Conservation (phyloP, 2,888 invertebrate genomes). For the Cosmia trapezina region DNA sequence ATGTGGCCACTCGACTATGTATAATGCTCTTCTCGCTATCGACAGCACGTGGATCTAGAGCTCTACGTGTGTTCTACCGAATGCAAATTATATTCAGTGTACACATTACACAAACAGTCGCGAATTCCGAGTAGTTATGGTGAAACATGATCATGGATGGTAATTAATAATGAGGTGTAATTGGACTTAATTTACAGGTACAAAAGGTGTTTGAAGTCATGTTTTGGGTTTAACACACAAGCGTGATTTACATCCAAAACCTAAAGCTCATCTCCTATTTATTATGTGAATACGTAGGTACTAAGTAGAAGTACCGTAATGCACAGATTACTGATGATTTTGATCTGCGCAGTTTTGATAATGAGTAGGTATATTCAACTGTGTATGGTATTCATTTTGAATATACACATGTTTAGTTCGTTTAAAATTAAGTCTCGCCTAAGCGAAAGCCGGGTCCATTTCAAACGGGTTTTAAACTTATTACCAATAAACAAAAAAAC, state of each 20-base stretch:
- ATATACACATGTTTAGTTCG: slow-evolving; percentile 5
- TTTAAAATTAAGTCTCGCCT: slow-evolving; percentile 17
- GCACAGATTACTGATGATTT: slow-evolving; percentile 1
- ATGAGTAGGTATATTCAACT: background rate
- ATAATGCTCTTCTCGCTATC: slow-evolving; percentile 78
- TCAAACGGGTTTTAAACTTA: slow-evolving; percentile 38
- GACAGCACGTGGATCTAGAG: slow-evolving; percentile 72
- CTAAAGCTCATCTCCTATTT: background rate
- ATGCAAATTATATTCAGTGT: slow-evolving; percentile 44
- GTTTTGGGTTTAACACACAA: background rate
- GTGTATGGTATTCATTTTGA: background rate
- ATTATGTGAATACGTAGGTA: background rate
- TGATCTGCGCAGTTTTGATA: background rate
- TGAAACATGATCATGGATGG: slow-evolving; percentile 22
- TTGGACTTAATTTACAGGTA: slow-evolving; percentile 8
- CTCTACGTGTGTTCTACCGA: slow-evolving; percentile 55
- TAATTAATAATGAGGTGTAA: slow-evolving; percentile 32
- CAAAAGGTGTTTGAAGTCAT: slow-evolving; percentile 15
- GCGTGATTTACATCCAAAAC: slow-evolving; percentile 3
- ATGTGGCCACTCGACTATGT: slow-evolving; percentile 67
- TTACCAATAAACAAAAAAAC: slow-evolving; percentile 30
- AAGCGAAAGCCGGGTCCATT: slow-evolving; percentile 20
- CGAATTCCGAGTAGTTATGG: slow-evolving; percentile 21
- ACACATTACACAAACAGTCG: slow-evolving; percentile 21
- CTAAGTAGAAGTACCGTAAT: slow-evolving; percentile 3